phyloP scores from a whole-genome alignment of 2,888 invertebrate genomes.

The Gisinianus flammeolus region DNA sequence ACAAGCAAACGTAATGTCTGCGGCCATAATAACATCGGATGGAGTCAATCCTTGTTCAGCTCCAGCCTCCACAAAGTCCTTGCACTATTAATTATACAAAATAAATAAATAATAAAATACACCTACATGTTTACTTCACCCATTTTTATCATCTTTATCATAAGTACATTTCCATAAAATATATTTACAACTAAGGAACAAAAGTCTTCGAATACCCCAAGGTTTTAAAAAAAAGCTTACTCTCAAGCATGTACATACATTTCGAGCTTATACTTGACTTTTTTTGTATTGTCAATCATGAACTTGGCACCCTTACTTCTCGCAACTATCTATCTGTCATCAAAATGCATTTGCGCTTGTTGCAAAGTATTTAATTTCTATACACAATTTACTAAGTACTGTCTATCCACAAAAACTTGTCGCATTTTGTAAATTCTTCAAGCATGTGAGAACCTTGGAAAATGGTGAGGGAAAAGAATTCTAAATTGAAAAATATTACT shows the following conservation, averaged over 20 bases:
- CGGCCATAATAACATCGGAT: slow-evolving; percentile 86
- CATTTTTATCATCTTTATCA: neutral
- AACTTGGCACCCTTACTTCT: too few relatives aligned
- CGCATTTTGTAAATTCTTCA: too few relatives aligned
- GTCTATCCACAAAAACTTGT: too few relatives aligned
- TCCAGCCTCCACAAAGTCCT: slow-evolving; percentile 83
- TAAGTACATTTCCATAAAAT: neutral
- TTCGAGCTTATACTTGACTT: too few relatives aligned
- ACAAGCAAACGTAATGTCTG: slow-evolving; percentile 95
- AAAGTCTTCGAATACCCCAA: neutral
- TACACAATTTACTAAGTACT: too few relatives aligned
- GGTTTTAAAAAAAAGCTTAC: neutral
- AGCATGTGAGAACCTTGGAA: too few relatives aligned
- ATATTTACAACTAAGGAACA: neutral
- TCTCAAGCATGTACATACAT: neutral
- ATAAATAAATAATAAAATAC: neutral
- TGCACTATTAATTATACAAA: slow-evolving; percentile 69
- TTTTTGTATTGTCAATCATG: too few relatives aligned
- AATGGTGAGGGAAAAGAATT: too few relatives aligned
- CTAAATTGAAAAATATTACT: too few relatives aligned
- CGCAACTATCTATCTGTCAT: too few relatives aligned
- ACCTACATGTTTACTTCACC: neutral
- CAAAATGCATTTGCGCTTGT: too few relatives aligned
- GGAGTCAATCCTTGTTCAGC: slow-evolving; percentile 87
- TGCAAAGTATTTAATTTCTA: too few relatives aligned